Evolutionary conservation across 2,113 vertebrate genomes (phyloP).

Genomic region (Cricetomys ansorgei): DNA sequence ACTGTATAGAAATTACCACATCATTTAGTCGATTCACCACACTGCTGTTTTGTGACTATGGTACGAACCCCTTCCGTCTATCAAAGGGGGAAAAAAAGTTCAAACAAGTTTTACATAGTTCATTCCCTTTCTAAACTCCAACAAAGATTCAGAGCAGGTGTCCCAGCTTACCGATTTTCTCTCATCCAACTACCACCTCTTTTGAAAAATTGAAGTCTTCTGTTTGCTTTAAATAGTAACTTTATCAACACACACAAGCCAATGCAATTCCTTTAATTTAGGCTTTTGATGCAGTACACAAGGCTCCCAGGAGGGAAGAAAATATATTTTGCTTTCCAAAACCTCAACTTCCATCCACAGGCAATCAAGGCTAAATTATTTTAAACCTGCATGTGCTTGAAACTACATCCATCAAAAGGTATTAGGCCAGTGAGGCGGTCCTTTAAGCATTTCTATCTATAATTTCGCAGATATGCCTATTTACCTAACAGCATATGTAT

Average conservation of each 20-base stretch:
- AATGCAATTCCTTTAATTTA: constrained; percentile 73
- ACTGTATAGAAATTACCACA: background rate
- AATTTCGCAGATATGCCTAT: constrained; percentile 55
- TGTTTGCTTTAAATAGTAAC: constrained; percentile 74
- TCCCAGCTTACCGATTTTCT: constrained; percentile 60
- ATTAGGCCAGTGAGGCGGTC: constrained; percentile 62
- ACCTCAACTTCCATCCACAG: constrained; percentile 58
- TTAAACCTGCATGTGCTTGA: constrained; percentile 59
- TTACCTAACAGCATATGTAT: background rate
- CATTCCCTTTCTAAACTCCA: constrained; percentile 41
- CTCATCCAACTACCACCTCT: constrained; percentile 44
- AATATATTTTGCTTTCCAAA: constrained; percentile 62
- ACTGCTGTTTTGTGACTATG: background rate
- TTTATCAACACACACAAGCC: constrained; percentile 63
- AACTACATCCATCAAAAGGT: constrained; percentile 66
- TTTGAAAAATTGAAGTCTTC: constrained; percentile 70
- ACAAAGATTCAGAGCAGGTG: constrained; percentile 39
- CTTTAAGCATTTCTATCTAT: constrained; percentile 41
- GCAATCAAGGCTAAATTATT: constrained; percentile 71
- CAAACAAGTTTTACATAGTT: background rate
- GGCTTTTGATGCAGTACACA: constrained; percentile 53
- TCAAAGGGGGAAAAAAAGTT: background rate
- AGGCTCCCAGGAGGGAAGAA: constrained; percentile 66
- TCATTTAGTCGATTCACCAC: constrained; percentile 27
- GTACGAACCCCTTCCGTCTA: background rate